Conservation (phyloP, 2,888 invertebrate genomes). For the Chrysodeixis includens region DNA sequence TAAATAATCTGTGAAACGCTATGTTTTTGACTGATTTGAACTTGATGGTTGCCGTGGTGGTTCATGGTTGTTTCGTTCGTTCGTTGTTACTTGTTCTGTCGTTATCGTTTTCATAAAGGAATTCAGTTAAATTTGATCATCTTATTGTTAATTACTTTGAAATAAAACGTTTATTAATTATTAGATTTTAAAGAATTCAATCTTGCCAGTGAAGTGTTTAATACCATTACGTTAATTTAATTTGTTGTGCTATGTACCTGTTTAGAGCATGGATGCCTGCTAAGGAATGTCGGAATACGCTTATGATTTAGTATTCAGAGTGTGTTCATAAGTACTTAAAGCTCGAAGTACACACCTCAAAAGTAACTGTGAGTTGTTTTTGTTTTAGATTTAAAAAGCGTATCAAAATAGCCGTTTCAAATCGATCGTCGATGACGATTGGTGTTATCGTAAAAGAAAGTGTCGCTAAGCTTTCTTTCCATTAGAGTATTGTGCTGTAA, state of each 20-base stretch:
- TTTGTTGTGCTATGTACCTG: constrained; percentile 65
- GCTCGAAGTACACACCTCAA: constrained; percentile 63
- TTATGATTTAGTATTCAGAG: constrained; percentile 78
- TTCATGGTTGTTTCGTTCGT: constrained; percentile 29
- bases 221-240: constrained; percentile 74
- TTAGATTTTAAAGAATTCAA: constrained; percentile 24
- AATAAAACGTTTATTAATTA: neutral
- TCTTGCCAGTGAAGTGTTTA: constrained; percentile 43
- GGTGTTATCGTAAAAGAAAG: constrained; percentile 63
- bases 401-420: constrained; percentile 56
- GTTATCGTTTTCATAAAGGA: constrained; percentile 14
- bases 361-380: constrained; percentile 65
- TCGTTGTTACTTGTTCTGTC: constrained; percentile 36
- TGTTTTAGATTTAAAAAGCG: constrained; percentile 57
- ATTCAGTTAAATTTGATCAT: constrained; percentile 16
- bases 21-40: neutral
- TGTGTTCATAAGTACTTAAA: constrained; percentile 70
- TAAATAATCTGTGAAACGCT: neutral
- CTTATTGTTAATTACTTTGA: constrained; percentile 2
- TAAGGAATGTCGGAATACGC: constrained; percentile 75
- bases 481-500: constrained; percentile 43
- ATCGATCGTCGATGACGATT: constrained; percentile 62
- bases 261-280: constrained; percentile 70
- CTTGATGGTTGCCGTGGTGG: constrained; percentile 20
- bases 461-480: constrained; percentile 68